These are phyloP conservation scores for Drosophila paulistorum DNA, from an alignment of 1,140 invertebrate genomes.

Conservation along the genomic window DNA sequence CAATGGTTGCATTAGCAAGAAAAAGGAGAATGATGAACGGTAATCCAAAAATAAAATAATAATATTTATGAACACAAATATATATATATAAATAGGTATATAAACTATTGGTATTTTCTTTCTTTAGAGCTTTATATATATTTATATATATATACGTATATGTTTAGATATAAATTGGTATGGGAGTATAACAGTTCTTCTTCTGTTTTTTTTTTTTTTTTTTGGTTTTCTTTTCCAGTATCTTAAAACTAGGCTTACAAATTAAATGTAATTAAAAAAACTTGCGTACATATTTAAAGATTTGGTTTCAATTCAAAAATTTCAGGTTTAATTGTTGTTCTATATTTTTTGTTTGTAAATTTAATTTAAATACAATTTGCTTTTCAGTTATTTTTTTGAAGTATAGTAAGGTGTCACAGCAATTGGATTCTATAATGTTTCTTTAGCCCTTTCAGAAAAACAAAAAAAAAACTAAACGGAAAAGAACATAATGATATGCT, in stretches of 20 bases:
- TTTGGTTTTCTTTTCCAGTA: constrained; percentile 19
- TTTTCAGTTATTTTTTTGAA: constrained; percentile 44
- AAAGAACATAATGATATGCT: constrained; percentile 58
- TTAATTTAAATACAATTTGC: constrained; percentile 69
- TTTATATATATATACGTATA: constrained; percentile 41
- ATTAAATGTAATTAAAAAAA: constrained; percentile 35
- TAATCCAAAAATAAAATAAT: constrained; percentile 29
- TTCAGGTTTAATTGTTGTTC: constrained; percentile 31
- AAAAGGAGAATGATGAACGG: constrained; percentile 33
- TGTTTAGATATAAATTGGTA: constrained; percentile 34
- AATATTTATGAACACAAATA: constrained; percentile 33
- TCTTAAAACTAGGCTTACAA: constrained; percentile 71
- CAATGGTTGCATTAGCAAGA: constrained; percentile 22
- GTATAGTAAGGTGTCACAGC: constrained; percentile 79
- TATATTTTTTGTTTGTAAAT: constrained; percentile 24
- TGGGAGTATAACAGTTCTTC: constrained; percentile 6
- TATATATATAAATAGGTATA: constrained; percentile 18
- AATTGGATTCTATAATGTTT: constrained; percentile 51
- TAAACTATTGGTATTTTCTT: constrained; percentile 4
- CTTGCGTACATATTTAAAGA: constrained; percentile 9
- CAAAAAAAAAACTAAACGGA: constrained; percentile 33
- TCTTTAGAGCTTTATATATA: constrained; percentile 35
- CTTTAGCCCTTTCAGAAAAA: constrained; percentile 29
- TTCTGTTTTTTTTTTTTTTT: neutral
- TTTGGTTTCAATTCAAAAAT: constrained; percentile 2